These are phyloP conservation scores for Drosophila paucipuncta DNA, from an alignment of 2,888 invertebrate species.

Conservation along the genomic window DNA sequence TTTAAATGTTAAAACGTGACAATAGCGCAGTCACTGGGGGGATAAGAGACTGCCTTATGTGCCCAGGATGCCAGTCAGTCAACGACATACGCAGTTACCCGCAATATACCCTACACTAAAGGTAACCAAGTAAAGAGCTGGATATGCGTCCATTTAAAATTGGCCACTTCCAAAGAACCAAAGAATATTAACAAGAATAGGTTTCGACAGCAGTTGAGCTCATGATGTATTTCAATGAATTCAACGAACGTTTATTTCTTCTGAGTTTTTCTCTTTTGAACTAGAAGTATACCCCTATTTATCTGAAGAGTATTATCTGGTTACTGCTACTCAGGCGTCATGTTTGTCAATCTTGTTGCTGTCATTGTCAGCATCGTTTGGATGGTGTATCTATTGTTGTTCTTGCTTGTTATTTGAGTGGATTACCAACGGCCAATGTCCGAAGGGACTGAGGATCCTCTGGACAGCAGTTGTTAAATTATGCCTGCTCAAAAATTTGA, in stretches of 20 bases:
- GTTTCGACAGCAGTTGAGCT: not conserved
- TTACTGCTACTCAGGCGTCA: slow-evolving; percentile 6
- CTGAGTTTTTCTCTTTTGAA: not conserved
- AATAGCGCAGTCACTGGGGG: slow-evolving; percentile 60
- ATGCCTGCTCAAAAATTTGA: slow-evolving; percentile 77
- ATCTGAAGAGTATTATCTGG: slow-evolving; percentile 55
- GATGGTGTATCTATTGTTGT: slow-evolving; percentile 36
- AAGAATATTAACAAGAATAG: not conserved
- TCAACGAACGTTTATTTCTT: not conserved
- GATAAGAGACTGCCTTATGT: slow-evolving; percentile 56
- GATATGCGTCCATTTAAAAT: not conserved
- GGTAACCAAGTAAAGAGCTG: not conserved
- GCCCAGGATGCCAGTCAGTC: slow-evolving; percentile 64
- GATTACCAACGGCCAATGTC: slow-evolving; percentile 74
- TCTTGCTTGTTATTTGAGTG: slow-evolving; percentile 66
- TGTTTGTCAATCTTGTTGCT: slow-evolving; percentile 42
- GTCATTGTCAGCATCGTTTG: slow-evolving; percentile 47
- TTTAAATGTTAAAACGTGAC: slow-evolving; percentile 81
- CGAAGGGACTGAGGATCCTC: slow-evolving; percentile 47
- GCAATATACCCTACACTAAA: slow-evolving; percentile 1
- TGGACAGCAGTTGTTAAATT: slow-evolving; percentile 67
- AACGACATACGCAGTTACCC: slow-evolving; percentile 42
- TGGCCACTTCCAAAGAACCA: not conserved
- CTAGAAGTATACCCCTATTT: not conserved
- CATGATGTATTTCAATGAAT: not conserved